phyloP scores from a whole-genome alignment of 2,113 vertebrate genomes.

The Datnioides undecimradiatus region DNA sequence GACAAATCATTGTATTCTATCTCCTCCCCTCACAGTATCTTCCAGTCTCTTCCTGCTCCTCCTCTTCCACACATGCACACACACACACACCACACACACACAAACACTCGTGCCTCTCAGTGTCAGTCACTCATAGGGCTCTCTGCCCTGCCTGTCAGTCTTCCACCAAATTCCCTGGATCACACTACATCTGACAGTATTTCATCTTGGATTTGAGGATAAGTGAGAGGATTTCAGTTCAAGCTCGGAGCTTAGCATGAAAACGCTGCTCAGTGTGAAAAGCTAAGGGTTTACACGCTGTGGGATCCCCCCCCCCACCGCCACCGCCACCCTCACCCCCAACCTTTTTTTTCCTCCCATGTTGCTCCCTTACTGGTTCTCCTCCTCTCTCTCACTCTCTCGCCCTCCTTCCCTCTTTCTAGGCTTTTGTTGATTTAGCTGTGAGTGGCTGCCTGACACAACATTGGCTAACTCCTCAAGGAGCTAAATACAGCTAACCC shows the following conservation, averaged over 20 bases:
- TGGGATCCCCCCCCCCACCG: constrained; percentile 32
- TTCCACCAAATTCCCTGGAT: constrained; percentile 70
- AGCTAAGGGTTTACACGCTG: constrained; percentile 73
- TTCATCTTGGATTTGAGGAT: constrained; percentile 86
- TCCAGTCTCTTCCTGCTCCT: constrained; percentile 22
- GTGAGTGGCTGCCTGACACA: constrained; percentile 78
- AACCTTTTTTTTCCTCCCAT: constrained; percentile 30
- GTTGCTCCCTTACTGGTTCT: constrained; percentile 13
- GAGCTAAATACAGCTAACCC: constrained; percentile 78
- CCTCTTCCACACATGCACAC: constrained; percentile 34
- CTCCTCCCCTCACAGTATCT: constrained; percentile 40
- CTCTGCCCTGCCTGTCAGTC: constrained; percentile 59
- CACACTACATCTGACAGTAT: constrained; percentile 84
- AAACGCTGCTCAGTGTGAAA: constrained; percentile 71
- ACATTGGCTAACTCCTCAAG: constrained; percentile 77
- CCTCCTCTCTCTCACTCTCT: constrained; percentile 25
- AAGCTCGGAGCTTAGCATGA: constrained; percentile 82
- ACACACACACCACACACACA: constrained; percentile 28
- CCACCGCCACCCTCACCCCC: constrained; percentile 23
- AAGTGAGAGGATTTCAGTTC: constrained; percentile 82
- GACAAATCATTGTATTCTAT: constrained; percentile 65
- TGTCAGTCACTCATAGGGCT: constrained; percentile 63
- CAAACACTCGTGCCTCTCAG: constrained; percentile 15
- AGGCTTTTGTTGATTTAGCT: constrained; percentile 81
- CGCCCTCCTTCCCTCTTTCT: constrained; percentile 36